Evolutionary conservation across 2,888 invertebrate species (phyloP).

Genomic region (Agrochola macilenta): DNA sequence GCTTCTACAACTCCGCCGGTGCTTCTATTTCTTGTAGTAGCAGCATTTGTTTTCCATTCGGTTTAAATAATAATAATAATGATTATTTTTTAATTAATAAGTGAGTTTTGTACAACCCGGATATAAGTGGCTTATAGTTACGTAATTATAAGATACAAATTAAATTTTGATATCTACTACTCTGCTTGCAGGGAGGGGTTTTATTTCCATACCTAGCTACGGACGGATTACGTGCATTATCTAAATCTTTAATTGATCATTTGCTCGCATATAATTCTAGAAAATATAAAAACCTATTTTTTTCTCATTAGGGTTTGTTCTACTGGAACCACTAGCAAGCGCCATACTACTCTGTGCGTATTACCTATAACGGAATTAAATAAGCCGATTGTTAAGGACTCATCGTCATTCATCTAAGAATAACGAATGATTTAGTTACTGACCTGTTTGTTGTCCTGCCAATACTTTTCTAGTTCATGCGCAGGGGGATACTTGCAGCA

Average conservation of each 20-base stretch:
- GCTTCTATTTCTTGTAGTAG: constrained; percentile 64
- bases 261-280: neutral
- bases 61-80: constrained; percentile 14
- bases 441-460: constrained; percentile 96
- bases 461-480: constrained; percentile 94
- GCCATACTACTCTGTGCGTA: no score
- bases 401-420: neutral
- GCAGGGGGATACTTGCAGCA: constrained; percentile 98
- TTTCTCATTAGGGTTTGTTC: neutral
- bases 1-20: constrained; percentile 71
- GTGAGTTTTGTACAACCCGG: neutral
- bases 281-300: neutral
- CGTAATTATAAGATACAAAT: neutral
- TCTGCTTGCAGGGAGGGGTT: neutral
- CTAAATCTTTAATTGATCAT: neutral
- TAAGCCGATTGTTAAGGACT: neutral
- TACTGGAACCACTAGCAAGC: neutral
- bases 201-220: neutral
- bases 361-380: neutral
- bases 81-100: neutral
- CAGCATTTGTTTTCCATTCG: constrained; percentile 32
- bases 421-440: constrained; percentile 72
- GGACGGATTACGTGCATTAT: neutral
- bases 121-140: neutral
- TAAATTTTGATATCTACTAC: neutral